phyloP scores from a whole-genome alignment of 1,140 invertebrate genomes.

The Aphelenchoides fujianensis region DNA sequence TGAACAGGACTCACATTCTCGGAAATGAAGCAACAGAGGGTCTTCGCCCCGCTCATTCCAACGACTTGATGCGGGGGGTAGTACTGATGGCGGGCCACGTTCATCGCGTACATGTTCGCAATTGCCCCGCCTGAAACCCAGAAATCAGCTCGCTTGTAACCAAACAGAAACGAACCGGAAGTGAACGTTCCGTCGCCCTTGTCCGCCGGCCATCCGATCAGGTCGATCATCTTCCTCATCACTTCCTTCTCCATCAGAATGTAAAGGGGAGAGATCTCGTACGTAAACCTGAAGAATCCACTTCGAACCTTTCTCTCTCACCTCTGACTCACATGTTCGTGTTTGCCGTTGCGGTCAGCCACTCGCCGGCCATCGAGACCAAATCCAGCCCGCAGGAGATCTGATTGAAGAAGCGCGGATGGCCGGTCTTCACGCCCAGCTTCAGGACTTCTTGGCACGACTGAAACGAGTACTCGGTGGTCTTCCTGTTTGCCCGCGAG shows the following conservation, averaged over 20 bases:
- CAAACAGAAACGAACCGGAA: too few species aligned
- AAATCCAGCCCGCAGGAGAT: conserved; percentile 90
- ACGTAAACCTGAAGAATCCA: conserved; percentile 81
- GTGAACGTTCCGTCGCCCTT: conserved; percentile 89
- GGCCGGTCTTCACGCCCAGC: conserved; percentile 66
- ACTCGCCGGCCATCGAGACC: conserved; percentile 91
- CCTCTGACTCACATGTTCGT: conserved; percentile 87
- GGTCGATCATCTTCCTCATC: conserved; percentile 78
- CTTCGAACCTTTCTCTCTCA: too few species aligned
- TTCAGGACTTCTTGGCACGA: conserved; percentile 52
- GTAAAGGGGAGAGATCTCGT: conserved; percentile 97
- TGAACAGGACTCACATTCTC: conserved; percentile 73
- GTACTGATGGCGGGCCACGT: conserved; percentile 87
- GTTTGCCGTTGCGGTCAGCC: conserved; percentile 92
- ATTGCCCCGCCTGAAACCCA: conserved; percentile 86
- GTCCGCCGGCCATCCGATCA: conserved; percentile 78
- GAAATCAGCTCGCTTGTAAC: too few species aligned
- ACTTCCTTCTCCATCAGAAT: conserved; percentile 96
- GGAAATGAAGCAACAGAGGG: conserved; percentile 93
- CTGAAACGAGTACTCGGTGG: too few species aligned
- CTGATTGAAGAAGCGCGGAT: conserved; percentile 97
- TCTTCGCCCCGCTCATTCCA: conserved; percentile 77
- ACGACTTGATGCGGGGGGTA: conserved; percentile 90
- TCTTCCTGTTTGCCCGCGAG: too few species aligned
- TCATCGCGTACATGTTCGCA: conserved; percentile 91